Base-by-base conservation (phyloP, 2,113 vertebrate species). In the Prolemur simus region DNA sequence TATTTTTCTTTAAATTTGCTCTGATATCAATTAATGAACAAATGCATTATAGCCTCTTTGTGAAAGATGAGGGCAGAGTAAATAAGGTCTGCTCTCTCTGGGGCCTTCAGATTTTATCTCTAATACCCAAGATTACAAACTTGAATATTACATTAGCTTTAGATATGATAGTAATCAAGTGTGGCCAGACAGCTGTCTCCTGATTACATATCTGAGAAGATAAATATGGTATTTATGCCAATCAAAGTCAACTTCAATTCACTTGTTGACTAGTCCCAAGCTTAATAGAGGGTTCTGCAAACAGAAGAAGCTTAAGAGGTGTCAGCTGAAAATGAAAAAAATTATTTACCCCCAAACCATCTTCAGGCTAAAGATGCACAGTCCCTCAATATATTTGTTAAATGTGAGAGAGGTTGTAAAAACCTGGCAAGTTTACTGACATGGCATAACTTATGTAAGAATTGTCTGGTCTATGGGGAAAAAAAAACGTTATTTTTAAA, bases 61-160 rank as follows among this genome's bases (percentile, higher is more conserved):
- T 81, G 52, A 95, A 92, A 92, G 32, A 63, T 64, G 56, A 85
- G 47, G 66, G 47, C 29, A 90, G n/a, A 94, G 60, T 84, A 87
- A 95, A 64, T 60, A 74, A 89, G 25, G 1, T 11, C 32, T 89
- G 34, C 45, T 91, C 0, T 78, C 73, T 96, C 78, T 83, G 82
- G 91, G 17, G 37, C 34, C 37, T 95, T 95, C 82, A 76, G 39
- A 88, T 96, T 96, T 96, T 94, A 92, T 97, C 86, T 93, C 60
- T 78, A 83, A 89, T 91, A 85, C 7, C 37, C 47, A 91, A 95
- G 54, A 96, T 92, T 96, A 84, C 32, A 32, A 96, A 89, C 42
- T 96, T 87, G 60, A 54, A 71, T 95, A 93, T 74, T 83, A 68
- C 69, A 94, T 95, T 97, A 96, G 94, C 91, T 78, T 96, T 93